These are phyloP conservation scores for Drosophila cognata DNA, from an alignment of 2,888 invertebrate genomes.

Conservation along the genomic window DNA sequence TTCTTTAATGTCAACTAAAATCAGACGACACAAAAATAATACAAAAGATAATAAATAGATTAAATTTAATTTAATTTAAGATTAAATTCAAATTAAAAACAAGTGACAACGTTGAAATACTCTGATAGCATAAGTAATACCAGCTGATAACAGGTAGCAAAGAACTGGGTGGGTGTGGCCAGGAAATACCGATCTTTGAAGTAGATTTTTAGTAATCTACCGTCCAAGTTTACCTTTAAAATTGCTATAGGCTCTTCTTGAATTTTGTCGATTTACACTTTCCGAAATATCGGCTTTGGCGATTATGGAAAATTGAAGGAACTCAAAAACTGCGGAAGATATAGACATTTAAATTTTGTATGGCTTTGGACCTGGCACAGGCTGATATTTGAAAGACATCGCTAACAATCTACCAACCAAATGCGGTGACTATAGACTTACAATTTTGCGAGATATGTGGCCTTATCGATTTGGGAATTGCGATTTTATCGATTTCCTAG, in stretches of 20 bases:
- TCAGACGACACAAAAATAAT: neutral
- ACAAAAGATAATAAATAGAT: neutral
- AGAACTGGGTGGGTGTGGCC: neutral
- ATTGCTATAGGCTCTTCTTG: no score
- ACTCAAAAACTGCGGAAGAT: no score
- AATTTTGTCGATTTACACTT: no score
- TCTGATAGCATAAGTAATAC: neutral
- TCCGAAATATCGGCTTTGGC: no score
- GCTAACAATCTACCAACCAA: neutral
- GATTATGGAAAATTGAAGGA: no score
- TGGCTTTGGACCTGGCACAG: no score
- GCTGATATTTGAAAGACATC: neutral
- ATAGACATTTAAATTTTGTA: no score
- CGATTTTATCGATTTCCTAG: neutral
- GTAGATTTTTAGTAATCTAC: neutral
- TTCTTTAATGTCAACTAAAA: neutral
- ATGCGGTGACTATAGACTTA: neutral
- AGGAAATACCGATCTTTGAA: neutral
- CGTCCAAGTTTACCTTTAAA: no score
- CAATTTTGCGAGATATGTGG: neutral
- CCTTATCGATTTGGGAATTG: neutral
- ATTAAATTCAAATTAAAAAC: neutral
- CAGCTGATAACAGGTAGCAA: neutral
- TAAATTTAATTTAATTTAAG: neutral
- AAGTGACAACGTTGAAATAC: neutral